Evolutionary conservation across 2,888 invertebrate species (phyloP).

Genomic region (Cheilosia urbana): DNA sequence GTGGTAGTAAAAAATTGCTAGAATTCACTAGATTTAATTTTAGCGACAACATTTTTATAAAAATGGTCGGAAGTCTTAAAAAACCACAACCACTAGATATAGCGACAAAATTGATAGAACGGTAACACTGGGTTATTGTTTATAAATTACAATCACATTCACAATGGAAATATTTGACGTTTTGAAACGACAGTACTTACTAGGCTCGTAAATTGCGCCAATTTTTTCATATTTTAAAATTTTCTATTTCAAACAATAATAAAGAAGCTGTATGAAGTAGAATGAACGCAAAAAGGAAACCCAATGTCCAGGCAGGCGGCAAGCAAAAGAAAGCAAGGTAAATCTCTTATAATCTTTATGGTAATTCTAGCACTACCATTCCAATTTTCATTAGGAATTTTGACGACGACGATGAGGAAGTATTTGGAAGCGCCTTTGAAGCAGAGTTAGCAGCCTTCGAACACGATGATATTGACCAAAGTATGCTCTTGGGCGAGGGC

Average conservation of each 20-base stretch:
- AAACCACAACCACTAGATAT: too few species aligned
- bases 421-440: conserved; percentile 82
- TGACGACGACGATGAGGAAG: conserved; percentile 87
- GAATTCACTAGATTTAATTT: too few species aligned
- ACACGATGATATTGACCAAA: conserved; percentile 85
- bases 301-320: conserved; percentile 32
- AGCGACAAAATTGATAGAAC: too few species aligned
- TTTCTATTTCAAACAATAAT: neutral
- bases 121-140: too few species aligned
- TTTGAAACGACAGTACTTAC: neutral
- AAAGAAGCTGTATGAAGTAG: neutral
- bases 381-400: conserved; percentile 77
- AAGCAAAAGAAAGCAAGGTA: conserved; percentile 79
- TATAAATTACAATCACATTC: neutral
- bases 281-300: neutral
- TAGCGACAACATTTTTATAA: too few species aligned
- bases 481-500: conserved; percentile 86
- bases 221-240: neutral
- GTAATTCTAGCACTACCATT: neutral
- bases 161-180: neutral
- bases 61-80: too few species aligned
- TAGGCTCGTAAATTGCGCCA: neutral
- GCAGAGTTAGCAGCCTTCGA: conserved; percentile 83
- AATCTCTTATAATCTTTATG: neutral
- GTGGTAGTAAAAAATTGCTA: too few species aligned